These are phyloP conservation scores for Melipona beecheii DNA, from an alignment of 2,888 invertebrate species.

Conservation along the genomic window DNA sequence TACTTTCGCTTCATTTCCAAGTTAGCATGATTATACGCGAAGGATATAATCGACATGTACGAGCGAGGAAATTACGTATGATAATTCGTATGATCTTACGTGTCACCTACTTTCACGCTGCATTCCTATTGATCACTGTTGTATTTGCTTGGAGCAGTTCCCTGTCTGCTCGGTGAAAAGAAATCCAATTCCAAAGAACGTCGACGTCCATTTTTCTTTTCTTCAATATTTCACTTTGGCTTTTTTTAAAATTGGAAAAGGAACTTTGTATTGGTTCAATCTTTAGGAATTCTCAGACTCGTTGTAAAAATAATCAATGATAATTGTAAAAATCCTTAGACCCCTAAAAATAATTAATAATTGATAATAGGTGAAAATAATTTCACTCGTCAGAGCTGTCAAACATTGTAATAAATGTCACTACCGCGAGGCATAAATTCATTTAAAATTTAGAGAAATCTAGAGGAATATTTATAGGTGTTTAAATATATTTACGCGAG, in stretches of 20 bases:
- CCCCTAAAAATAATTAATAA: too few species aligned
- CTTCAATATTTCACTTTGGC: background rate
- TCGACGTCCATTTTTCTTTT: background rate
- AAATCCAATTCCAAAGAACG: background rate
- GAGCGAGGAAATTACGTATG: slow-evolving; percentile 45
- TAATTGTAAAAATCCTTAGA: too few species aligned
- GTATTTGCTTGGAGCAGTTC: background rate
- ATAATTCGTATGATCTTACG: slow-evolving; percentile 41
- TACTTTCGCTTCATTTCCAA: slow-evolving; percentile 38
- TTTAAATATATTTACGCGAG: too few species aligned
- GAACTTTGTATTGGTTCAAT: background rate
- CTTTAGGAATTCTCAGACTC: too few species aligned
- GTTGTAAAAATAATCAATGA: too few species aligned
- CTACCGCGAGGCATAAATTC: too few species aligned
- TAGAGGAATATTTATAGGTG: too few species aligned
- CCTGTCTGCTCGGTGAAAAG: background rate
- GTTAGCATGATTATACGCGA: slow-evolving; percentile 22
- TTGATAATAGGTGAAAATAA: too few species aligned
- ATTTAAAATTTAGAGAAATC: too few species aligned
- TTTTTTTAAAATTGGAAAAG: background rate
- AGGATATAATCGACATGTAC: slow-evolving; percentile 11
- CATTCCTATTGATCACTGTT: slow-evolving; percentile 25
- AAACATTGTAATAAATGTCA: too few species aligned
- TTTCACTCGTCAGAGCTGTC: too few species aligned
- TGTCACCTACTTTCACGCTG: slow-evolving; percentile 52